These are phyloP conservation scores for Neogobius melanostomus DNA, from an alignment of 2,113 vertebrate genomes.

Conservation along the genomic window DNA sequence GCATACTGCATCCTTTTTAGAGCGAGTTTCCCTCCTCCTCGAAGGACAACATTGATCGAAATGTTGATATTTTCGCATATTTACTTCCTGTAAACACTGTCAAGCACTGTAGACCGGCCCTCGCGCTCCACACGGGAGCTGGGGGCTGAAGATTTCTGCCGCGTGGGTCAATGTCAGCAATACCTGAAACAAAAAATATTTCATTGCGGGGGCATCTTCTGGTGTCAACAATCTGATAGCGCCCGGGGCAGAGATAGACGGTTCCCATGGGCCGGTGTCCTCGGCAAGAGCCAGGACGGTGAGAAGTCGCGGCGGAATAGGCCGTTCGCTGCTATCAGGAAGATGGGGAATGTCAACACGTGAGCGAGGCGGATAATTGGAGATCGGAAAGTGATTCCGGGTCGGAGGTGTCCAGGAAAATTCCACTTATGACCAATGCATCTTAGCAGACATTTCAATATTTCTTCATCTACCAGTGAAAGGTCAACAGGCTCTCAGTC, in stretches of 20 bases:
- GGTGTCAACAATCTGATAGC: slow-evolving; percentile 87
- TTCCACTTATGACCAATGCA: background rate
- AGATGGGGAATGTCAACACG: slow-evolving; percentile 74
- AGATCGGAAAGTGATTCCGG: slow-evolving; percentile 53
- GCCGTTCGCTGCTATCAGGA: slow-evolving; percentile 71
- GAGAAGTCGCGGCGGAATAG: slow-evolving; percentile 33
- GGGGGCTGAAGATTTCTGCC: slow-evolving; percentile 77
- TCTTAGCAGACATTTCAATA: no score
- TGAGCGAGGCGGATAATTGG: slow-evolving; percentile 58
- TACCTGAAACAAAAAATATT: slow-evolving; percentile 93
- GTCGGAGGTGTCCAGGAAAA: slow-evolving; percentile 7
- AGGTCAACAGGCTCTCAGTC: no score
- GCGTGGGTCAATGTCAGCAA: slow-evolving; percentile 80
- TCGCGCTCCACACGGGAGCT: slow-evolving; percentile 80
- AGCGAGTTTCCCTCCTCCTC: no score
- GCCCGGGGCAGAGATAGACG: slow-evolving; percentile 66
- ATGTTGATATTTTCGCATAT: no score
- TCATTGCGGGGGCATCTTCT: slow-evolving; percentile 84
- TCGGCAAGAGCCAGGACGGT: slow-evolving; percentile 23
- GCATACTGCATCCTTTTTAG: no score
- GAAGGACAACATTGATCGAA: no score
- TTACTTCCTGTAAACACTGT: slow-evolving; percentile 57
- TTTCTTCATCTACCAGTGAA: no score
- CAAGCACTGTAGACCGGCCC: slow-evolving; percentile 38
- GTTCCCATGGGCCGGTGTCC: slow-evolving; percentile 80